Conservation (phyloP, 1,140 invertebrate genomes). For the Doryteuthis pealeii region DNA sequence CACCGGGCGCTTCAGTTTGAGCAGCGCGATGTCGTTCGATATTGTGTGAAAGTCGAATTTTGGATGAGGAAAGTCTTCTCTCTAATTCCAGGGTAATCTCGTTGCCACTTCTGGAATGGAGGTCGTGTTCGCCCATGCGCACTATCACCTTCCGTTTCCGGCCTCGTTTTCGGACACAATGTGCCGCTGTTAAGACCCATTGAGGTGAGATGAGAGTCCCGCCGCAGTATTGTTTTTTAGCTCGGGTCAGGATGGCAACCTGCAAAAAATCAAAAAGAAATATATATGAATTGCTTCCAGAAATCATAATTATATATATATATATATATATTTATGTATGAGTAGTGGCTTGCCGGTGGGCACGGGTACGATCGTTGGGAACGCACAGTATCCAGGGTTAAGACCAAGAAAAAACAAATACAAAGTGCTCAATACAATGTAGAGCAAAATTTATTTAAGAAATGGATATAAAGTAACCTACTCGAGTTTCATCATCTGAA, state of each 20-base stretch:
- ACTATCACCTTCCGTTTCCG: slow-evolving; percentile 70
- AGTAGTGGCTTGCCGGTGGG: too few species aligned
- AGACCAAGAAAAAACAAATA: too few species aligned
- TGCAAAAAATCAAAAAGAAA: slow-evolving; percentile 59
- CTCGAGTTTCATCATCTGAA: too few species aligned
- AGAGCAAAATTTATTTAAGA: too few species aligned
- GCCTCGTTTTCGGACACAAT: slow-evolving; percentile 73
- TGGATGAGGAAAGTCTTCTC: slow-evolving; percentile 78
- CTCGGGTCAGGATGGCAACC: slow-evolving; percentile 83
- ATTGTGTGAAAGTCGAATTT: slow-evolving; percentile 84
- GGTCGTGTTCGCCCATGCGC: slow-evolving; percentile 84
- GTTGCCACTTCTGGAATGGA: slow-evolving; percentile 66
- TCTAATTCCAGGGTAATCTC: slow-evolving; percentile 64
- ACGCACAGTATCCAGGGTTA: too few species aligned
- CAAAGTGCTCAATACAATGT: too few species aligned
- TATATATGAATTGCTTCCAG: too few species aligned
- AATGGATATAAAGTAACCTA: too few species aligned
- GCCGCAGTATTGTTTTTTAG: slow-evolving; percentile 82
- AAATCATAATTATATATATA: too few species aligned
- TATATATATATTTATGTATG: too few species aligned
- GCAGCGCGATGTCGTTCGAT: slow-evolving; percentile 86
- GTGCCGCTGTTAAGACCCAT: slow-evolving; percentile 90
- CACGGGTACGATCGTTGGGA: too few species aligned
- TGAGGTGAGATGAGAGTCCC: slow-evolving; percentile 81
- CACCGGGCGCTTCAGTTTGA: slow-evolving; percentile 89